These are phyloP conservation scores for Epinotia brunnichana DNA, from an alignment of 2,888 invertebrate genomes.

Conservation along the genomic window DNA sequence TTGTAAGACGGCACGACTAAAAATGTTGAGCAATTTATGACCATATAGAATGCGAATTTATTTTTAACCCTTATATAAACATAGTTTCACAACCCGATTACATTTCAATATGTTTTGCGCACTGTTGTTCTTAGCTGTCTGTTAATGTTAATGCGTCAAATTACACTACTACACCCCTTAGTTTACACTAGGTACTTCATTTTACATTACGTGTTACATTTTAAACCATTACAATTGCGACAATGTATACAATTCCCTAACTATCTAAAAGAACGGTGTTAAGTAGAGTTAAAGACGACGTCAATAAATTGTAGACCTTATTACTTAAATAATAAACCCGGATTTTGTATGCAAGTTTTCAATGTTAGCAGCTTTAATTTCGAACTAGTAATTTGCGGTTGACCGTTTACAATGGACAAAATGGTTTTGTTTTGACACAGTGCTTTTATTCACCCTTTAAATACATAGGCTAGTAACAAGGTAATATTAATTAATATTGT, in stretches of 20 bases:
- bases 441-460: neutral
- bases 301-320: neutral
- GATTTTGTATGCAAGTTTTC: neutral
- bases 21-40: too few species aligned
- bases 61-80: too few species aligned
- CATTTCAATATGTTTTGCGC: too few species aligned
- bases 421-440: neutral
- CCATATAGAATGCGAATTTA: too few species aligned
- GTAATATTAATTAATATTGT: too few species aligned
- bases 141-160: too few species aligned
- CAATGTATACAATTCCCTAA: neutral
- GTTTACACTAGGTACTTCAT: too few species aligned
- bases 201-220: neutral
- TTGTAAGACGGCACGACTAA: too few species aligned
- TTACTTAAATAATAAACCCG: neutral
- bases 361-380: neutral
- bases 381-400: slow-evolving; percentile 2
- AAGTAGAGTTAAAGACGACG: too few species aligned
- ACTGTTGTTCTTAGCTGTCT: too few species aligned
- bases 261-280: neutral
- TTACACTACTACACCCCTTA: too few species aligned
- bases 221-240: neutral
- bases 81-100: too few species aligned
- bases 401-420: neutral
- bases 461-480: neutral